Conservation (phyloP, 2,113 vertebrate species). For the Aramus guarauna region DNA sequence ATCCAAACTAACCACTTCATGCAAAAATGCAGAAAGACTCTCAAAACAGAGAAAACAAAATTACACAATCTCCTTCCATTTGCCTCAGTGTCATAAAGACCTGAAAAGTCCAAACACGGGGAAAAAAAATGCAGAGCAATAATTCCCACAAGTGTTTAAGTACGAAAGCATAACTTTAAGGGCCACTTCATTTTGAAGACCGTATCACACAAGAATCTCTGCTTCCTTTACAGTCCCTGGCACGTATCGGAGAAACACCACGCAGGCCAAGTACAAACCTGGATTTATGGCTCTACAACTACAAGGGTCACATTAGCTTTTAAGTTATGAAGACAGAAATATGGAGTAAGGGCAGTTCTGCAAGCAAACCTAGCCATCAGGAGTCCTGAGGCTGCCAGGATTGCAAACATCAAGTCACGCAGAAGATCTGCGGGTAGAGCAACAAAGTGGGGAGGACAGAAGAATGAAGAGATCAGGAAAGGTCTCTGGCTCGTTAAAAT, state of each 20-base stretch:
- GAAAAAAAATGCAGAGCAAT: neutral
- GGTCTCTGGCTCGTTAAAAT: neutral
- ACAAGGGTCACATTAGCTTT: neutral
- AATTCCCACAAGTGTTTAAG: neutral
- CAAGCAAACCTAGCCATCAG: neutral
- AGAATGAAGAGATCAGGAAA: neutral
- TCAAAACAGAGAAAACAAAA: neutral
- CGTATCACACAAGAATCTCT: neutral
- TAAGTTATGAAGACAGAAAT: neutral
- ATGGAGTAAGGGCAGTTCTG: neutral
- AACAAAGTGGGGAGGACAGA: neutral
- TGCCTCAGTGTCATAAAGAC: neutral
- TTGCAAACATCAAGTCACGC: neutral
- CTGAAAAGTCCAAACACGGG: neutral
- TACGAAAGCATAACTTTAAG: neutral
- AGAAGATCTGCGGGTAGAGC: neutral
- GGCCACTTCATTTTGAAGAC: slow-evolving; percentile 12
- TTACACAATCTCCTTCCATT: neutral
- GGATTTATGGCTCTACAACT: neutral
- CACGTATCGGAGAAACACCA: neutral
- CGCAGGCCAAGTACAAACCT: neutral
- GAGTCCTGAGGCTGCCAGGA: neutral
- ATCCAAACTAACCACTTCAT: neutral
- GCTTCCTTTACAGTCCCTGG: neutral
- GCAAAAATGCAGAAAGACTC: neutral